A percentile compares a stretch with the other conserved stretches of the same genome.
Conservation (phyloP, 2,888 invertebrate species). For the Ochropleura plecta region DNA sequence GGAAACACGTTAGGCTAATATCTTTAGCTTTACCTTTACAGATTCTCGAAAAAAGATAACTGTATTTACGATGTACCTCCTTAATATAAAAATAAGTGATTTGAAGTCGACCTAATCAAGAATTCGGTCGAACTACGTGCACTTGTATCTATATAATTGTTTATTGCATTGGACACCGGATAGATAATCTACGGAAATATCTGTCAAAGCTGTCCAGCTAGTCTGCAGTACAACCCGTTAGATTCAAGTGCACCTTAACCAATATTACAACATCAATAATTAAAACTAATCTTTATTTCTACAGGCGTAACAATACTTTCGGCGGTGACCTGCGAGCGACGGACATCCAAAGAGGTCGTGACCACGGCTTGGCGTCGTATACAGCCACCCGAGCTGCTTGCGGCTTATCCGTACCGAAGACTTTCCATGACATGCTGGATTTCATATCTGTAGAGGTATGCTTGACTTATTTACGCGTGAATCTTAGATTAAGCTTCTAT, state of each 20-base stretch:
- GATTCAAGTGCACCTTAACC: neutral
- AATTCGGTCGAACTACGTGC: too few species aligned
- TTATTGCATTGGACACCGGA: neutral
- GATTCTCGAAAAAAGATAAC: too few species aligned
- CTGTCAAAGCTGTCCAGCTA: neutral
- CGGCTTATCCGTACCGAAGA: slow-evolving; percentile 92
- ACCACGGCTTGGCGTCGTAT: slow-evolving; percentile 96
- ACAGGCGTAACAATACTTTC: slow-evolving; percentile 92
- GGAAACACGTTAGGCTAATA: neutral
- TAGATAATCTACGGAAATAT: neutral
- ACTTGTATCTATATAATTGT: too few species aligned
- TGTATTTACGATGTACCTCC: too few species aligned
- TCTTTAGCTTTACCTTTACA: too few species aligned
- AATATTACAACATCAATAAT: neutral
- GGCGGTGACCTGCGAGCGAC: slow-evolving; percentile 95
- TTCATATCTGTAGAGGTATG: slow-evolving; percentile 92
- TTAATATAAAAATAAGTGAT: too few species aligned
- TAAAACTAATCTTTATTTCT: slow-evolving; percentile 6
- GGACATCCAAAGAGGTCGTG: slow-evolving; percentile 96
- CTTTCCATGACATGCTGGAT: slow-evolving; percentile 93
- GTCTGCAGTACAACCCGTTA: neutral
- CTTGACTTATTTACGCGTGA: neutral
- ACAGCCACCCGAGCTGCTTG: slow-evolving; percentile 94
- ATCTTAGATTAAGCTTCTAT: too few species aligned
- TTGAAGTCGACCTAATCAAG: too few species aligned